These are phyloP conservation scores for Gambusia holbrooki DNA, from an alignment of 2,113 vertebrate species.

Conservation along the genomic window DNA sequence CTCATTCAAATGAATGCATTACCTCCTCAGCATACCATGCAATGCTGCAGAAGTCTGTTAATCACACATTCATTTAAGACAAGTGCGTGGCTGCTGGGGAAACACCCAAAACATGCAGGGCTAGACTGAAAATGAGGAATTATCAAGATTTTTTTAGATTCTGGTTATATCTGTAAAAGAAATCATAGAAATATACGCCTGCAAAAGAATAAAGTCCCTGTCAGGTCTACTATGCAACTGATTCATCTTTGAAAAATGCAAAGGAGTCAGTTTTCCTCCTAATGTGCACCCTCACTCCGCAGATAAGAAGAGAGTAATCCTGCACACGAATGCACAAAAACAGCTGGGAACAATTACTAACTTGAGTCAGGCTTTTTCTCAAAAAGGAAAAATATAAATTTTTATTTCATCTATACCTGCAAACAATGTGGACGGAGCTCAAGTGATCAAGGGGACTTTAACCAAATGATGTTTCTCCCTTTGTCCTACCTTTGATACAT, in stretches of 20 bases:
- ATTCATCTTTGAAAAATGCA: conserved; percentile 12
- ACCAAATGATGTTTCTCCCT: neutral
- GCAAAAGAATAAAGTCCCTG: neutral
- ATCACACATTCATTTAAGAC: neutral
- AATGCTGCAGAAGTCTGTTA: neutral
- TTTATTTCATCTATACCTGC: conserved; percentile 1
- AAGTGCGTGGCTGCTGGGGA: neutral
- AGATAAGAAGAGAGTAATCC: conserved; percentile 22
- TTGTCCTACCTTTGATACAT: conserved; percentile 92
- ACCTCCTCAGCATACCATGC: too few species aligned
- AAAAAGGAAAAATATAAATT: conserved; percentile 17
- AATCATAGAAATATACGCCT: neutral
- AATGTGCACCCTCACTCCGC: conserved; percentile 11
- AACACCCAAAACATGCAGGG: neutral
- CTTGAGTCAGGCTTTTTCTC: conserved; percentile 22
- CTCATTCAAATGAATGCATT: too few species aligned
- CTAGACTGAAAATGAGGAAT: neutral
- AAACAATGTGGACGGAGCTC: neutral
- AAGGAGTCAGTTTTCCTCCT: conserved; percentile 19
- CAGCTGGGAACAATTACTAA: conserved; percentile 48
- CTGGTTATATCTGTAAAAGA: neutral
- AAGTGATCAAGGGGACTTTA: neutral
- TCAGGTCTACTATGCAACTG: neutral
- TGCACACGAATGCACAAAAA: conserved; percentile 34
- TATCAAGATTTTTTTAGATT: neutral